Evolutionary conservation across 2,113 vertebrate species (phyloP).

Genomic region (Pholis gunnellus): DNA sequence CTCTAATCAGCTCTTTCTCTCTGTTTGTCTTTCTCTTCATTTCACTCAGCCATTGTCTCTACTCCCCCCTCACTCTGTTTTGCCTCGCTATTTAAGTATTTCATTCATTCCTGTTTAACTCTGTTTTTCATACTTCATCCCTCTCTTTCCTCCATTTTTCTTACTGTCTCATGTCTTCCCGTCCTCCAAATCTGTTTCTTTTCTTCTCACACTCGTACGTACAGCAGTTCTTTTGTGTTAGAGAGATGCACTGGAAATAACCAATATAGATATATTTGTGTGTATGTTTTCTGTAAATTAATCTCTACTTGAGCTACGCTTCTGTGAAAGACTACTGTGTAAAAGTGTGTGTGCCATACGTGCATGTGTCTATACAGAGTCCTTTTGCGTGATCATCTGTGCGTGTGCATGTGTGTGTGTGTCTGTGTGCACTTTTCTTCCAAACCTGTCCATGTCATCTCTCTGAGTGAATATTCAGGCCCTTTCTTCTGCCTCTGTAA

Average conservation of each 20-base stretch:
- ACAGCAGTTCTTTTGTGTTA: conserved; percentile 34
- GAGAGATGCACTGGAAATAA: conserved; percentile 33
- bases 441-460: conserved; percentile 68
- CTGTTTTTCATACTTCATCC: conserved; percentile 43
- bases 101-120: conserved; percentile 60
- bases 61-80: conserved; percentile 51
- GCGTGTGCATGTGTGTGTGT: neutral
- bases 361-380: conserved; percentile 4
- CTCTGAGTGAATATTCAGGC: conserved; percentile 80
- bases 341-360: conserved; percentile 12
- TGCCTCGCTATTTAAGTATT: conserved; percentile 60
- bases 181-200: conserved; percentile 22
- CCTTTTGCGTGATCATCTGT: conserved; percentile 24
- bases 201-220: conserved; percentile 5
- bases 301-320: conserved; percentile 32
- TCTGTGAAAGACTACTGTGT: conserved; percentile 34
- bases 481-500: conserved; percentile 82
- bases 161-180: conserved; percentile 25
- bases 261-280: conserved; percentile 8
- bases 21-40: conserved; percentile 75
- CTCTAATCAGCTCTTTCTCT: conserved; percentile 75
- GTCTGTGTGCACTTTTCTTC: conserved; percentile 45
- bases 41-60: conserved; percentile 42
- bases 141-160: conserved; percentile 31
- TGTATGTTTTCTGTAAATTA: conserved; percentile 37